Evolutionary conservation across 2,797 vertebrate species (phyloP), one percentile per base, ranked within the genome.

Genomic region (Pangasius mekongensis): DNA sequence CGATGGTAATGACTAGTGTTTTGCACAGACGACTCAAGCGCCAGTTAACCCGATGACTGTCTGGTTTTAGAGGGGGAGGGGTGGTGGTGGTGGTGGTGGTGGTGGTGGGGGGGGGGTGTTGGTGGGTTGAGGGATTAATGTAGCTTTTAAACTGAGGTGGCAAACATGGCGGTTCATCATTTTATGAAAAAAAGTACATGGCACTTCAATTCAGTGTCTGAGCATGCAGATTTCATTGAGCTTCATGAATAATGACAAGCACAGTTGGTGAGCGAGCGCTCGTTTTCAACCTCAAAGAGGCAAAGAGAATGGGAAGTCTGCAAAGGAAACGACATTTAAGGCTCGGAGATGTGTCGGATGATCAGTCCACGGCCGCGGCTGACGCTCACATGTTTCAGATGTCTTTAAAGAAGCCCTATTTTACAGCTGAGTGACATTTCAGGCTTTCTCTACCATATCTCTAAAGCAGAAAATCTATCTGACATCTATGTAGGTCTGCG

Each of bases 1-100:
- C 89, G 89, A 92, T 67, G 82, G 92, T 92, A 93, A 92, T 92
- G 91, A 92, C 90, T 90, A 87, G 87, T 88, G 91, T 91, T 87
- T 91, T 84, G 85, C 67, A 84, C 86, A 76, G 89, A 87, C 84
- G 87, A 92, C 89, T 92, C 85, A 33, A 64, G 86, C 52, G 52
- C 56, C 60, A 7, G 90, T 92, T 91, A 91, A 89, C 89, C 91
- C 85, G n/a, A 81, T 77, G 88, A 88, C 82, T 83, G 90, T 91
- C 88, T 81, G 73, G 14, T 84, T 84, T 54, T 39, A n/a, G 24
- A 85, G 74, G 67, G 83, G 84, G 67, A 62, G 74, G 18, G 8
- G 74, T n/a, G 43, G 3, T 11, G n/a, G 10, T 5, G 24, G 6
- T 58, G n/a, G 27, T 9, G 14, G 20, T 39, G 36, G 36, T 36